Percentiles rank a stretch among this genome's conserved stretches.
Evolutionary conservation across 37 sponge, comb jelly and placozoan species (phyloP).

Genomic region (Spongia lamella): DNA sequence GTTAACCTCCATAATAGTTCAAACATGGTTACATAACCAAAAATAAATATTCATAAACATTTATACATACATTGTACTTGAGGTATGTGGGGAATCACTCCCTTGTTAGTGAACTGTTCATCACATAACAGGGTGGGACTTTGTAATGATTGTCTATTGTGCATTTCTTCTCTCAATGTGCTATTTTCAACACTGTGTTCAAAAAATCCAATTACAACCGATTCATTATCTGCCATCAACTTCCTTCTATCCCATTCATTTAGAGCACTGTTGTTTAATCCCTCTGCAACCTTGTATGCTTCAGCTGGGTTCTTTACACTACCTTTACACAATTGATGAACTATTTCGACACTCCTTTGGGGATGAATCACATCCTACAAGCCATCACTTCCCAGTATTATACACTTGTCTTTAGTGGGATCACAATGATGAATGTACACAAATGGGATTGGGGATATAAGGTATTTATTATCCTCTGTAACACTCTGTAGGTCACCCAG

Average conservation of each 20-base stretch:
- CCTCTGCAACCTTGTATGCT: conserved; percentile 56
- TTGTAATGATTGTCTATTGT: too few relatives aligned
- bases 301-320: conserved; percentile 4
- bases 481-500: conserved; percentile 95
- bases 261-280: conserved; percentile 72
- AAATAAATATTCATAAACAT: too few relatives aligned
- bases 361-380: conserved; percentile 85
- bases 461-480: conserved; percentile 57
- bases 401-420: conserved; percentile 52
- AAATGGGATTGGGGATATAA: conserved; percentile 88
- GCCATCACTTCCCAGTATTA: conserved; percentile 84
- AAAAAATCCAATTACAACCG: conserved; percentile 76
- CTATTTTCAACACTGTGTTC: too few relatives aligned
- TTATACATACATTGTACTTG: too few relatives aligned
- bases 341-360: conserved; percentile 61
- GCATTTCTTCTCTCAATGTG: too few relatives aligned
- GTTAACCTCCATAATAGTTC: too few relatives aligned
- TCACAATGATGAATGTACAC: conserved; percentile 52
- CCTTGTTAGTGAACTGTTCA: too few relatives aligned
- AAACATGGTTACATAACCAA: too few relatives aligned
- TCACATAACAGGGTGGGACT: too few relatives aligned
- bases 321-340: conserved; percentile 36
- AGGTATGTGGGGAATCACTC: too few relatives aligned
- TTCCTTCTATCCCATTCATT: conserved; percentile 51
- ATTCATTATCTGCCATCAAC: conserved; percentile 79